Evolutionary conservation across 1,140 invertebrate species (phyloP).

Genomic region (Megalonaias nervosa): DNA sequence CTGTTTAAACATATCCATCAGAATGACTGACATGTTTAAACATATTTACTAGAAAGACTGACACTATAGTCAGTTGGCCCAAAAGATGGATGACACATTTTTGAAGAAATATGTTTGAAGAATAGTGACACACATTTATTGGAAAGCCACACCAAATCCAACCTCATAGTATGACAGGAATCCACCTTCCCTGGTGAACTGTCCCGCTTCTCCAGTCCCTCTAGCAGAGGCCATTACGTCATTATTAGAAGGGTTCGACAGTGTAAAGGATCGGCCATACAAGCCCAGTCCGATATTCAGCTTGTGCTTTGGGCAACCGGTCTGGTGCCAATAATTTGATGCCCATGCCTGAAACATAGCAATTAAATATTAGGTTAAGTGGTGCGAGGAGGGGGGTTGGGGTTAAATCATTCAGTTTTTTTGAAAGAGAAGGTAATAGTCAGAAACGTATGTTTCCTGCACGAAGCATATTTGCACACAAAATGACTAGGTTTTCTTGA

Average conservation of each 20-base stretch:
- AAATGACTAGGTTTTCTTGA: too few species aligned
- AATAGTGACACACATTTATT: too few species aligned
- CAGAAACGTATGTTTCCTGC: too few species aligned
- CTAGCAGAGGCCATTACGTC: slow-evolving; percentile 34
- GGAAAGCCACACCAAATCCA: slow-evolving; percentile 41
- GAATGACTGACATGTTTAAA: neutral
- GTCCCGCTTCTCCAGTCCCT: slow-evolving; percentile 65
- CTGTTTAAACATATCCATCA: neutral
- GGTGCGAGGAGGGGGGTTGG: too few species aligned
- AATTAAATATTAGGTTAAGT: too few species aligned
- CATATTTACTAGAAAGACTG: neutral
- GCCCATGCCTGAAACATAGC: slow-evolving; percentile 48
- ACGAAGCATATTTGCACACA: too few species aligned
- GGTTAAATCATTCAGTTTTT: too few species aligned
- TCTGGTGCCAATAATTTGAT: slow-evolving; percentile 51
- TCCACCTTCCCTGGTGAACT: slow-evolving; percentile 75
- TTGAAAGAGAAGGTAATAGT: too few species aligned
- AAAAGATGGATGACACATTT: neutral
- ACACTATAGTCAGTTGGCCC: neutral
- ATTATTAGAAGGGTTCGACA: slow-evolving; percentile 26
- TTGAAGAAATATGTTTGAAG: slow-evolving; percentile 40
- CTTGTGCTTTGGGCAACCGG: slow-evolving; percentile 95
- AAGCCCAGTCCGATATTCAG: slow-evolving; percentile 93
- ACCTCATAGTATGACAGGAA: slow-evolving; percentile 57
- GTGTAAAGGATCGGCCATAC: slow-evolving; percentile 52